These are phyloP conservation scores for Barbus barbus DNA, from an alignment of 2,113 vertebrate genomes.

Conservation along the genomic window DNA sequence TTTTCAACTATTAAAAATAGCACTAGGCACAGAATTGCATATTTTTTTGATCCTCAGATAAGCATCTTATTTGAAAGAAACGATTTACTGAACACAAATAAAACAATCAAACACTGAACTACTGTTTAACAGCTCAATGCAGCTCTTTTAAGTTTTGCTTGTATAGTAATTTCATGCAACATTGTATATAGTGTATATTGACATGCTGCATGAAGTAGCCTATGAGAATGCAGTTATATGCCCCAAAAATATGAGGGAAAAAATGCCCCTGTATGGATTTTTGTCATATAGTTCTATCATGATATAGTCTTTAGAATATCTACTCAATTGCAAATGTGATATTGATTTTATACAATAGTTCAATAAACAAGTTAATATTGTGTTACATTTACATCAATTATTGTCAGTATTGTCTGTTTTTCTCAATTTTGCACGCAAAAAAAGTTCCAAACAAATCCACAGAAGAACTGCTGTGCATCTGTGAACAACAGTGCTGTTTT, in stretches of 20 bases:
- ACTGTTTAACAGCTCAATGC: neutral
- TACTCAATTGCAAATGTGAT: no score
- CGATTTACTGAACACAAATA: no score
- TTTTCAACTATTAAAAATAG: no score
- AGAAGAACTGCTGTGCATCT: neutral
- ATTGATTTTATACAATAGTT: neutral
- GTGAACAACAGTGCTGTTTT: neutral
- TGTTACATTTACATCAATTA: no score
- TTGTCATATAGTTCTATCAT: no score
- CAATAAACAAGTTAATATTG: neutral
- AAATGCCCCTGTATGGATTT: no score
- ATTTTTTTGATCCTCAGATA: constrained; percentile 23
- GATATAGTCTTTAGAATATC: no score
- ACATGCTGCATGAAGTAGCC: neutral
- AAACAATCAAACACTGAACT: neutral
- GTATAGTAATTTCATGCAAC: neutral
- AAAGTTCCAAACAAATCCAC: neutral
- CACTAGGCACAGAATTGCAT: no score
- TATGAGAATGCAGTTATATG: neutral
- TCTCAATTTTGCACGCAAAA: neutral
- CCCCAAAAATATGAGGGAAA: no score
- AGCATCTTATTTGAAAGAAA: neutral
- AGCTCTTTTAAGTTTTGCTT: neutral
- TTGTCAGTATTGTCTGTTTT: neutral
- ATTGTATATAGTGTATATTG: neutral